phyloP scores from a whole-genome alignment of 2,113 vertebrate genomes.

The Cryptomyrus ogoouensis region DNA sequence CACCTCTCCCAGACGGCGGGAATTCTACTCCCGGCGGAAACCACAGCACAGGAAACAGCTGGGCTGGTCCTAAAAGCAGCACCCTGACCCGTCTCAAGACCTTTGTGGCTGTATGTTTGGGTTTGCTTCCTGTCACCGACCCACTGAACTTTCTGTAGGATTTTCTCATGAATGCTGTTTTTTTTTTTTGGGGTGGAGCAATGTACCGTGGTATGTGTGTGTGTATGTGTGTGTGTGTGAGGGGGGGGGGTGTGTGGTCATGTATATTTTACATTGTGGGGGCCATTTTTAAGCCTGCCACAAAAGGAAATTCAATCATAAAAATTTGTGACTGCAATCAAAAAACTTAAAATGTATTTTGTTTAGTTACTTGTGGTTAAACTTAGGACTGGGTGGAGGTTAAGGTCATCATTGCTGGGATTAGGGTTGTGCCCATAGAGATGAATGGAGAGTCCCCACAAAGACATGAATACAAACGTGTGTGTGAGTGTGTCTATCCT shows the following conservation, averaged over 20 bases:
- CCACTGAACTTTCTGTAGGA: slow-evolving; percentile 31
- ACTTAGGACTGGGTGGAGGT: not conserved
- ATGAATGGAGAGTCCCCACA: not conserved
- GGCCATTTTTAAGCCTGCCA: no score
- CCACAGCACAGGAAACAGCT: not conserved
- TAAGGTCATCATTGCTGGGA: not conserved
- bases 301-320: not conserved
- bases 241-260: no score
- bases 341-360: not conserved
- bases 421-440: not conserved
- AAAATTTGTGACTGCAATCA: not conserved
- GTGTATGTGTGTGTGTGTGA: no score
- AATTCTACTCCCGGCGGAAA: not conserved
- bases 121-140: not conserved
- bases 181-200: not conserved
- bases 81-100: not conserved
- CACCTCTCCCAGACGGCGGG: not conserved
- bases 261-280: no score
- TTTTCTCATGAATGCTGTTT: slow-evolving; percentile 32
- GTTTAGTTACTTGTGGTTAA: not conserved
- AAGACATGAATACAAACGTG: not conserved
- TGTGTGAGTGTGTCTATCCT: not conserved
- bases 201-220: not conserved
- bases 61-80: not conserved
- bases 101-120: not conserved